Evolutionary conservation across 64 coral and sea anemone genomes (phyloP).

Genomic region (Stichodactyla mertensii): DNA sequence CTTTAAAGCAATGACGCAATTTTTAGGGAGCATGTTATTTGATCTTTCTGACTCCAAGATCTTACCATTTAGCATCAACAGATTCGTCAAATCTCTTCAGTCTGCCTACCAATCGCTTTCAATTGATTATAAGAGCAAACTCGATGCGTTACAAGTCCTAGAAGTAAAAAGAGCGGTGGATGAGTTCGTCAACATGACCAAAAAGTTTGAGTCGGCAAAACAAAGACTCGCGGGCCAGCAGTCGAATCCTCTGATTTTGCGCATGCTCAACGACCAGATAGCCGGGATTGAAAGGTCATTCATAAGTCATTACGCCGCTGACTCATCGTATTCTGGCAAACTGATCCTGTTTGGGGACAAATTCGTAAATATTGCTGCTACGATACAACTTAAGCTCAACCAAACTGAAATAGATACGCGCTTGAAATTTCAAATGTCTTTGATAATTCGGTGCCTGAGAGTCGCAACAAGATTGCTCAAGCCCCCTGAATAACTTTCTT

Average conservation of each 20-base stretch:
- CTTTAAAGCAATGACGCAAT: conserved; percentile 42
- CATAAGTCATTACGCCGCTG: not conserved
- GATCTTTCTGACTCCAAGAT: conserved; percentile 34
- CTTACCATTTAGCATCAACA: conserved; percentile 28
- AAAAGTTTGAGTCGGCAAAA: conserved; percentile 2
- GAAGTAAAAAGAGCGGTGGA: not conserved
- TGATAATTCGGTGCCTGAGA: not conserved
- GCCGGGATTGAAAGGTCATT: conserved; percentile 32
- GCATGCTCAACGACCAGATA: conserved; percentile 51
- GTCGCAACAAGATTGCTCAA: not conserved
- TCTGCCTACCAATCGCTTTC: conserved; percentile 4
- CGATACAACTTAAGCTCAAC: not conserved
- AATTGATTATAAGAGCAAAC: not conserved
- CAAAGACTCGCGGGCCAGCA: not conserved
- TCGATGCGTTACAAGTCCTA: not conserved
- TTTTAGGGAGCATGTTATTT: conserved; percentile 42
- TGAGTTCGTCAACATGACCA: conserved; percentile 4
- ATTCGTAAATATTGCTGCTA: not conserved
- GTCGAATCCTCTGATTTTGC: conserved; percentile 5
- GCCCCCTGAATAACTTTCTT: not conserved
- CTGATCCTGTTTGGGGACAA: not conserved
- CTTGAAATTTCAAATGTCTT: conserved; percentile 1
- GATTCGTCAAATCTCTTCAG: conserved; percentile 12
- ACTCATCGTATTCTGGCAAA: not conserved
- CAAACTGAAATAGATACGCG: not conserved